phyloP scores from a whole-genome alignment of 2,113 vertebrate species.

The Acrocephalus arundinaceus region DNA sequence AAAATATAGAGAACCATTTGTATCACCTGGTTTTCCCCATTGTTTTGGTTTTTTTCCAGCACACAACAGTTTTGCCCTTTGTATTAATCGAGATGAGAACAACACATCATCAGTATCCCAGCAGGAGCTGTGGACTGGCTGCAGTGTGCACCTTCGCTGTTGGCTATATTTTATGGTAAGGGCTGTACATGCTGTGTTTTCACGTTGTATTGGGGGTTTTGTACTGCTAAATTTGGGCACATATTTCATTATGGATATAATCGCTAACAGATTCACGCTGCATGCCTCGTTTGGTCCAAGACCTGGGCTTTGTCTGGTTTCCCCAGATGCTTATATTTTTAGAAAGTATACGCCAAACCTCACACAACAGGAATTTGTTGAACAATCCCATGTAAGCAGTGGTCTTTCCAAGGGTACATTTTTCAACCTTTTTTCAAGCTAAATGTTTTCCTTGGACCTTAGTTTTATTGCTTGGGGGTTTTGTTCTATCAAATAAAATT shows the following conservation, averaged over 20 bases:
- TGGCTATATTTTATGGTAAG: constrained; percentile 96
- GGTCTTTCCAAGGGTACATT: constrained; percentile 74
- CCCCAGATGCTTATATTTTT: constrained; percentile 80
- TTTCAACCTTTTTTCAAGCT: constrained; percentile 74
- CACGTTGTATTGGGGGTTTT: constrained; percentile 56
- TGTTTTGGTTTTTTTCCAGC: constrained; percentile 75
- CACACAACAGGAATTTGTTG: constrained; percentile 81
- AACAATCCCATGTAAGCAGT: constrained; percentile 79
- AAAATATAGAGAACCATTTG: neutral
- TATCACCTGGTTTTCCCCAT: constrained; percentile 52
- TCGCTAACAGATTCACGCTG: constrained; percentile 73
- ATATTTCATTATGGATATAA: constrained; percentile 75
- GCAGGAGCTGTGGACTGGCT: constrained; percentile 84
- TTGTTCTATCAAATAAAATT: constrained; percentile 57
- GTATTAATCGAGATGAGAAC: constrained; percentile 99
- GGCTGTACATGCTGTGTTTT: constrained; percentile 57
- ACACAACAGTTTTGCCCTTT: constrained; percentile 97
- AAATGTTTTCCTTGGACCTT: constrained; percentile 75
- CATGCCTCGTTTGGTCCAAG: constrained; percentile 71
- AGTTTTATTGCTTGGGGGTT: constrained; percentile 67
- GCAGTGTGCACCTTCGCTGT: constrained; percentile 89
- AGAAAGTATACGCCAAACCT: constrained; percentile 78
- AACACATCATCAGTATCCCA: constrained; percentile 92
- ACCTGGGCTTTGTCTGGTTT: constrained; percentile 79
- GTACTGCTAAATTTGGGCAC: constrained; percentile 72